Evolutionary conservation across 2,888 invertebrate species (phyloP).

Genomic region (Andrena chrysosceles): DNA sequence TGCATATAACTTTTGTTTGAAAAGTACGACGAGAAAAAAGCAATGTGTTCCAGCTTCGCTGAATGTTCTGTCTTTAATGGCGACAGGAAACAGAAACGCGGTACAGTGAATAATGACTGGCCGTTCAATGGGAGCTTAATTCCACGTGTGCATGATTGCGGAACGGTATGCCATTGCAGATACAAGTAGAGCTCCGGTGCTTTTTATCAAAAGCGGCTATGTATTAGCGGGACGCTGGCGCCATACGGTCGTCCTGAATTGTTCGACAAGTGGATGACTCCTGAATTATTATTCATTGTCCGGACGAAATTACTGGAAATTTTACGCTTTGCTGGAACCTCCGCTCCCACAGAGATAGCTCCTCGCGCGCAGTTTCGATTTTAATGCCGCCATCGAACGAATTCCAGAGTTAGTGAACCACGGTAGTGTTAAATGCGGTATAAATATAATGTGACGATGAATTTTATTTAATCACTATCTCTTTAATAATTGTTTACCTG

Average conservation of each 20-base stretch:
- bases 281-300: constrained; percentile 59
- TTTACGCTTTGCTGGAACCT: constrained; percentile 45
- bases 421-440: too few relatives aligned
- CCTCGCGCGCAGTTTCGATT: constrained; percentile 5
- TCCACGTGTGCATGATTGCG: constrained; percentile 52
- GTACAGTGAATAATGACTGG: constrained; percentile 49
- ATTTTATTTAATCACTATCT: too few relatives aligned
- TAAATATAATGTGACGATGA: too few relatives aligned
- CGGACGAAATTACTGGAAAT: constrained; percentile 57
- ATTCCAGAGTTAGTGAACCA: too few relatives aligned
- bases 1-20: constrained; percentile 5
- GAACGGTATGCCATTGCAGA: constrained; percentile 41
- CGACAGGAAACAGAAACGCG: constrained; percentile 35
- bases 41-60: constrained; percentile 15
- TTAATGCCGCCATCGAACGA: constrained; percentile 15
- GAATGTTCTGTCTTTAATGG: constrained; percentile 45
- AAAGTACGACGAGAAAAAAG: background rate
- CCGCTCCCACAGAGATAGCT: background rate
- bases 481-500: too few relatives aligned
- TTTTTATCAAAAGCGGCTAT: constrained; percentile 49
- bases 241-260: constrained; percentile 48
- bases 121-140: constrained; percentile 62
- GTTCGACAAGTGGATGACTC: constrained; percentile 55
- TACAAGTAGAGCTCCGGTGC: constrained; percentile 12
- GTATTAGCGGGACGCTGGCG: constrained; percentile 39